A percentile compares a stretch with the other conserved stretches of the same genome.
phyloP scores from a whole-genome alignment of 2,888 invertebrate species.

The Nephrotoma guestfalica region DNA sequence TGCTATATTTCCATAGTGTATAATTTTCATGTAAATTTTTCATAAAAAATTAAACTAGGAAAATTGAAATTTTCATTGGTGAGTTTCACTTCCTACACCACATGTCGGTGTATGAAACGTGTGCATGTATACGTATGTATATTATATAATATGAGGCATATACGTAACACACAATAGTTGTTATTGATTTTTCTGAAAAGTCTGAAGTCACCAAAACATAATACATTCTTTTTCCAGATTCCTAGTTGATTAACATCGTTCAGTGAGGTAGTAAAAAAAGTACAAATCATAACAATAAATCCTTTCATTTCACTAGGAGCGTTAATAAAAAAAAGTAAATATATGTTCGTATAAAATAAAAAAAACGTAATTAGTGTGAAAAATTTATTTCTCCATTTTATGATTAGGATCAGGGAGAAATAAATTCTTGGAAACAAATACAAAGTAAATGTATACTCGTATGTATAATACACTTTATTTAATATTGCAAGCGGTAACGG shows the following conservation, averaged over 20 bases:
- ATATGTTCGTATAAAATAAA: neutral
- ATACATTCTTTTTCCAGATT: neutral
- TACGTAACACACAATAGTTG: neutral
- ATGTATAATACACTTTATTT: neutral
- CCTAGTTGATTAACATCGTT: neutral
- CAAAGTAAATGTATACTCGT: neutral
- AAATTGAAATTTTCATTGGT: neutral
- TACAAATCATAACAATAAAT: neutral
- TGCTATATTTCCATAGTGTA: neutral
- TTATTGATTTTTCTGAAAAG: neutral
- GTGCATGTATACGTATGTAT: neutral
- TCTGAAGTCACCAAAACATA: neutral
- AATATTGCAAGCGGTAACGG: neutral
- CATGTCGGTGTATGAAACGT: no score
- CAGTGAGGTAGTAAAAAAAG: neutral
- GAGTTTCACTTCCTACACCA: neutral
- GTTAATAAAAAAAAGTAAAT: neutral
- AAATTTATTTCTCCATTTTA: neutral
- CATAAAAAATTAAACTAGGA: neutral
- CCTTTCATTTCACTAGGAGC: neutral
- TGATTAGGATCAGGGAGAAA: neutral
- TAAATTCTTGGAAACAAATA: neutral
- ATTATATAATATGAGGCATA: neutral
- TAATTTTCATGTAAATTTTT: neutral
- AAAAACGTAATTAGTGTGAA: neutral